These are phyloP conservation scores for Pandion haliaetus DNA, from an alignment of 2,113 vertebrate genomes.

Conservation along the genomic window DNA sequence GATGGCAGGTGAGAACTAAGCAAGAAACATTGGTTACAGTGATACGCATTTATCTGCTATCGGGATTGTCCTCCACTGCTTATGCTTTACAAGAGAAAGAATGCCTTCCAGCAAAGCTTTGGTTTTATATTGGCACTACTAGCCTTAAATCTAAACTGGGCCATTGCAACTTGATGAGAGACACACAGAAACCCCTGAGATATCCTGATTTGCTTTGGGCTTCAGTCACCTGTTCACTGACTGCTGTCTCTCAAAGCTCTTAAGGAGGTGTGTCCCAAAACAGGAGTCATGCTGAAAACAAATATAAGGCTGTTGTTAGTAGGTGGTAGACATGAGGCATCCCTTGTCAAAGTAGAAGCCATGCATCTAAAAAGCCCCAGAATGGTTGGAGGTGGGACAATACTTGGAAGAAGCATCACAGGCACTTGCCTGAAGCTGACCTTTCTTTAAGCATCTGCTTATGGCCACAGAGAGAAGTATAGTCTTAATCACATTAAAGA, in stretches of 20 bases:
- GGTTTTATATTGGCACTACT: not conserved
- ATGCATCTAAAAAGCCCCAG: not conserved
- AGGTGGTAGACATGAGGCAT: not conserved
- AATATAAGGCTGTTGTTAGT: not conserved
- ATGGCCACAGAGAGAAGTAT: not conserved
- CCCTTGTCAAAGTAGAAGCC: not conserved
- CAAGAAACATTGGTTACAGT: not conserved
- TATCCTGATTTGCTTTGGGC: not conserved
- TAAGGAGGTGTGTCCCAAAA: not conserved
- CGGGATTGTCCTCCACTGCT: not conserved
- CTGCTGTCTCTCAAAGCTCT: not conserved
- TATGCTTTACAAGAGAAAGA: not conserved
- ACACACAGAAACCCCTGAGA: not conserved
- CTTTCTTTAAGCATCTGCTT: not conserved
- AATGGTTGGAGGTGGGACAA: not conserved
- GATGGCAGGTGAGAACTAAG: not conserved
- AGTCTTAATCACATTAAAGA: not conserved
- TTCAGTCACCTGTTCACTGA: not conserved
- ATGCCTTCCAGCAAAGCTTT: not conserved
- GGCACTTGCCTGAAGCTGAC: not conserved
- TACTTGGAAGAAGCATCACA: not conserved
- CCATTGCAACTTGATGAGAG: not conserved
- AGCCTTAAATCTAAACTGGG: not conserved
- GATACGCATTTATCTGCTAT: not conserved
- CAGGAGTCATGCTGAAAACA: not conserved